Percentiles rank a stretch among this genome's conserved stretches.
These are phyloP conservation scores for Polypedilum pembai DNA, from an alignment of 1,140 invertebrate genomes.

Conservation along the genomic window DNA sequence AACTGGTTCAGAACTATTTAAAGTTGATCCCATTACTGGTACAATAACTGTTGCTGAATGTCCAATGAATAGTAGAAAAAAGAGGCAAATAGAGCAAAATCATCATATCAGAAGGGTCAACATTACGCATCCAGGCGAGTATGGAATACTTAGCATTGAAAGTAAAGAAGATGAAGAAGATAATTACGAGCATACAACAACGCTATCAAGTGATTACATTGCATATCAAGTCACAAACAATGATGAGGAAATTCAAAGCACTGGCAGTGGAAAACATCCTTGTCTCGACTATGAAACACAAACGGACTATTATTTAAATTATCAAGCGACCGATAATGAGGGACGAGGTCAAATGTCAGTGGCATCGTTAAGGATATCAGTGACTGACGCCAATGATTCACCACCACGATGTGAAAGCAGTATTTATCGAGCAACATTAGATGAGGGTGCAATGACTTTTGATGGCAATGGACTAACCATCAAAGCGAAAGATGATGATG, in stretches of 20 bases:
- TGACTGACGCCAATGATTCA: slow-evolving; percentile 83
- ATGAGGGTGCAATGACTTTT: slow-evolving; percentile 75
- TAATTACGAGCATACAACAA: slow-evolving; percentile 33
- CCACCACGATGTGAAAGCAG: slow-evolving; percentile 65
- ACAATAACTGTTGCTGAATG: slow-evolving; percentile 75
- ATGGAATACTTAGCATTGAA: neutral
- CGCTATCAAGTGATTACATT: slow-evolving; percentile 32
- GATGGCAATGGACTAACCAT: slow-evolving; percentile 61
- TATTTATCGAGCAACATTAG: slow-evolving; percentile 68
- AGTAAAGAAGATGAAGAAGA: neutral
- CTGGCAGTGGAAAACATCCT: slow-evolving; percentile 44
- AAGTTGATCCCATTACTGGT: slow-evolving; percentile 70
- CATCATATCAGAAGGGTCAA: slow-evolving; percentile 25
- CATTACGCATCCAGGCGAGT: neutral
- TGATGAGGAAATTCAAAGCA: neutral
- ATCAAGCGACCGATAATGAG: slow-evolving; percentile 73
- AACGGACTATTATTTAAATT: slow-evolving; percentile 58
- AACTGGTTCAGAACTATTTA: slow-evolving; percentile 73
- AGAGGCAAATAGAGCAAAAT: slow-evolving; percentile 13
- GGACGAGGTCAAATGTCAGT: slow-evolving; percentile 67
- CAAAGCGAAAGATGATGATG: slow-evolving; percentile 70
- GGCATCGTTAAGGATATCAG: slow-evolving; percentile 67
- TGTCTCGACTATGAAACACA: slow-evolving; percentile 85
- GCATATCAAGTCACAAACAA: slow-evolving; percentile 32
- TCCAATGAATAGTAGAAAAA: slow-evolving; percentile 33